Base-by-base conservation (phyloP, 2,113 vertebrate species). In the Protobothrops flavoviridis region DNA sequence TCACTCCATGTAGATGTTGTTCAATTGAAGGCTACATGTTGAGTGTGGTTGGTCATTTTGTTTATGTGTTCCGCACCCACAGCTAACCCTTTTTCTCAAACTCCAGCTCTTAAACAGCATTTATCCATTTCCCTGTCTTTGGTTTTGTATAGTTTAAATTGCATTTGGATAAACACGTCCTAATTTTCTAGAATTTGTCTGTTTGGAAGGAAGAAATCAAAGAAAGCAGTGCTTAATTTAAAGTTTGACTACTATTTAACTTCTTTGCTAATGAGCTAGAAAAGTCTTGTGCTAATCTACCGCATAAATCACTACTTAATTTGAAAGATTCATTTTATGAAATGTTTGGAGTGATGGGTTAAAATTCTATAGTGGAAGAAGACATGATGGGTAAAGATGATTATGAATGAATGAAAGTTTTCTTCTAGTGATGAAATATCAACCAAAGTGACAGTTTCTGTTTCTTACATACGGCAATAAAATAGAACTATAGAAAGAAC, bases 291-390 rank as follows among this genome's bases (percentile, higher is more conserved):
- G 85, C 45, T 89, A 85, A 93, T 89, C 64, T 85, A 20, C 53
- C 48, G 13, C 21, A 0, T 90, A 74, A 59, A 85, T 90, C 92
- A 93, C 50, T 90, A 69, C 53, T 90, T 88, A 90, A 13, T 85
- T 89, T 93, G 88, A 74, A 93, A 92, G 23, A 91, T 13, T n/a
- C 55, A 26, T 85, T 93, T 90, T 93, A 53, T 59, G 11, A 85
- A 93, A 89, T 90, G 33, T 81, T 55, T 85, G 50, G 88, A 90
- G 53, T 85, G 57, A 85, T 57, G 17, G 48, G 39, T 59, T 93
- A 48, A 57, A 93, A 59, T 85, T 15, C 53, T 59, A 3, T 9
- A 52, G 52, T 5, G 0, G 26, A 21, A 85, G 39, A 91, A 88
- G 61, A 21, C 85, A 91, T 89, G 81, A 91, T 43, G 50, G 91